Conservation (phyloP, 2,113 vertebrate genomes). For the Peromyscus maniculatus region DNA sequence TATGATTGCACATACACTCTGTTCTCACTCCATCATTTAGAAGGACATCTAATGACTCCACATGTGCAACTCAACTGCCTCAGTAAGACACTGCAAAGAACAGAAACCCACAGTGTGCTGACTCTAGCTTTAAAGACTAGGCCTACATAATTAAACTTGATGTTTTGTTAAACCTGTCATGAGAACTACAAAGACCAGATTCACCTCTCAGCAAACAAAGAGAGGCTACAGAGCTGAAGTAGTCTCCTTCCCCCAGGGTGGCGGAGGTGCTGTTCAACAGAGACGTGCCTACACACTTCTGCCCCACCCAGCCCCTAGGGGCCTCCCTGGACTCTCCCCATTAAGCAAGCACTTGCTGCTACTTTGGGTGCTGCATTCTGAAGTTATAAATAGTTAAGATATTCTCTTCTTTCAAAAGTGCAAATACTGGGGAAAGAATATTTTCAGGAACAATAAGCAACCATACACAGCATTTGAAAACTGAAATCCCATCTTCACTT, state of each 20-base stretch:
- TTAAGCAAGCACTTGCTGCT: not conserved
- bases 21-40: not conserved
- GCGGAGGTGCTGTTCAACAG: not conserved
- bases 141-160: conserved; percentile 20
- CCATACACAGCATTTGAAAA: conserved; percentile 41
- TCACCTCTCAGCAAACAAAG: conserved; percentile 32
- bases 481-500: conserved; percentile 49
- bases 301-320: not conserved
- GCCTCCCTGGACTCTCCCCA: not conserved
- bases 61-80: not conserved
- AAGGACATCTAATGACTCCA: conserved; percentile 17
- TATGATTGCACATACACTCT: not conserved
- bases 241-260: not conserved
- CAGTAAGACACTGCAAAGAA: not conserved
- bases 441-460: conserved; percentile 50
- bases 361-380: not conserved
- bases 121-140: conserved; percentile 15
- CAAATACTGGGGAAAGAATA: not conserved
- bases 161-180: not conserved
- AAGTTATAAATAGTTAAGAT: conserved; percentile 38
- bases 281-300: not conserved
- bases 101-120: conserved; percentile 20
- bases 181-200: conserved; percentile 56
- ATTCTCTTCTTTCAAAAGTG: conserved; percentile 16
- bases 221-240: conserved; percentile 42